A percentile compares a stretch with the other conserved stretches of the same genome.
Evolutionary conservation across 2,888 invertebrate genomes (phyloP).

Genomic region (Prosopocoilus inquinatus): DNA sequence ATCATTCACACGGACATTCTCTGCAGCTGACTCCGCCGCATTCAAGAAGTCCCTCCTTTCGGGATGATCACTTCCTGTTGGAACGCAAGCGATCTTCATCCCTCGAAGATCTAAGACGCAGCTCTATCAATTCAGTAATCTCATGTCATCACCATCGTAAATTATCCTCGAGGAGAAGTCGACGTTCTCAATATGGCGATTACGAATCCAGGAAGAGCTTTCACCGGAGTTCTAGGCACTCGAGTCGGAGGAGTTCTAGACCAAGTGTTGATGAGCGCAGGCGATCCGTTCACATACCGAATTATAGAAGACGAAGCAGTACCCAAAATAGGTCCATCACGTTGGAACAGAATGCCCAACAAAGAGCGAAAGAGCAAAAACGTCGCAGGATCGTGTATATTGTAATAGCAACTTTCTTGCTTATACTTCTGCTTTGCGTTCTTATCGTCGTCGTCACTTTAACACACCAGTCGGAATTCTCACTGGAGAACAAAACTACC

Average conservation of each 20-base stretch:
- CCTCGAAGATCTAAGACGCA: constrained; percentile 10
- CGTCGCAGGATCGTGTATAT: constrained; percentile 69
- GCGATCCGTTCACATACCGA: constrained; percentile 1
- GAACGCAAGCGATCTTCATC: constrained; percentile 3
- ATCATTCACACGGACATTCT: constrained; percentile 15
- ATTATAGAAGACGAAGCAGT: constrained; percentile 14
- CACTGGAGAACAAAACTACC: constrained; percentile 34
- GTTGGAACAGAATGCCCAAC: constrained; percentile 19
- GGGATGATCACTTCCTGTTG: constrained; percentile 15
- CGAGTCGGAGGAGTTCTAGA: constrained; percentile 8
- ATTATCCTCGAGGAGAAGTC: constrained; percentile 7
- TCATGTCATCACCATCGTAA: constrained; percentile 11
- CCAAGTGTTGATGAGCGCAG: constrained; percentile 3
- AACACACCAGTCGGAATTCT: constrained; percentile 48
- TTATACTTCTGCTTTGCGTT: constrained; percentile 70
- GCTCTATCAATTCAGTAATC: constrained; percentile 15
- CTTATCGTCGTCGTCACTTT: constrained; percentile 76
- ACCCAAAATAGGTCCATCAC: constrained; percentile 9
- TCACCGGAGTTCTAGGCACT: constrained; percentile 8
- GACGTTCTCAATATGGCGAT: constrained; percentile 8
- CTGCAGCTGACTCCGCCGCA: constrained; percentile 17
- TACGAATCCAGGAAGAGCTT: constrained; percentile 3
- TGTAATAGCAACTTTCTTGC: constrained; percentile 70
- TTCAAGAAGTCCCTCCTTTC: constrained; percentile 22
- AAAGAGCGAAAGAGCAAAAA: constrained; percentile 61